These are phyloP conservation scores for Drosophila falleni DNA, from an alignment of 2,888 invertebrate genomes.

Conservation along the genomic window DNA sequence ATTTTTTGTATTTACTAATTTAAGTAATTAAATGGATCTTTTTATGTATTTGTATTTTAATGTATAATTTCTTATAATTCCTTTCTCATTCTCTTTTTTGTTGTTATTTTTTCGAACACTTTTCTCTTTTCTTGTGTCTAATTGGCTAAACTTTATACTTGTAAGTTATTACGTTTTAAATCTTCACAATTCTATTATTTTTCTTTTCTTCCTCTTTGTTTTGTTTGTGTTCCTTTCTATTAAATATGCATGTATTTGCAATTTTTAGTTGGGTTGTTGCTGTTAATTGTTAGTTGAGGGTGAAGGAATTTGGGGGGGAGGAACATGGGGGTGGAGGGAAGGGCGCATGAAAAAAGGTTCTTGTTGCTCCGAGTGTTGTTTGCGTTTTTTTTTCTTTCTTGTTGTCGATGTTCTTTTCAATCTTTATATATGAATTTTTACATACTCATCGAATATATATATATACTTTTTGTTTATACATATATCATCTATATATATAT, in stretches of 20 bases:
- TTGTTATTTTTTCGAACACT: slow-evolving; percentile 50
- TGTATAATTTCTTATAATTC: slow-evolving; percentile 65
- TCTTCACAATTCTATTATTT: slow-evolving; percentile 61
- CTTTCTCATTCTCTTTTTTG: slow-evolving; percentile 38
- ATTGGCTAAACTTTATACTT: slow-evolving; percentile 78
- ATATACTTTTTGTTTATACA: slow-evolving; percentile 42
- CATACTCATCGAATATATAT: slow-evolving; percentile 69
- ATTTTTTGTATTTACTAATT: slow-evolving; percentile 79
- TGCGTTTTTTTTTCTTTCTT: slow-evolving; percentile 48
- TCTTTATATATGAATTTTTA: slow-evolving; percentile 61
- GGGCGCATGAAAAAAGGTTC: slow-evolving; percentile 59
- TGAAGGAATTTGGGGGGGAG: slow-evolving; percentile 3
- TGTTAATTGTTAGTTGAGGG: slow-evolving; percentile 32
- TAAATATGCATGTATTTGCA: slow-evolving; percentile 50
- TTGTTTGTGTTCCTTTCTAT: slow-evolving; percentile 45
- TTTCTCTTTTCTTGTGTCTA: slow-evolving; percentile 68
- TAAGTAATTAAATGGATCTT: slow-evolving; percentile 68
- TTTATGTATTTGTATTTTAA: slow-evolving; percentile 45
- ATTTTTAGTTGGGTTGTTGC: slow-evolving; percentile 41
- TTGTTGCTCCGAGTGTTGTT: slow-evolving; percentile 51
- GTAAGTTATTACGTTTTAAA: slow-evolving; percentile 66
- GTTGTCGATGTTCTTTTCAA: slow-evolving; percentile 32
- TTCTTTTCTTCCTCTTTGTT: slow-evolving; percentile 40
- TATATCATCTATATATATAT: slow-evolving; percentile 48
- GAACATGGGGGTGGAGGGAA: slow-evolving; percentile 22